Evolutionary conservation across 2,888 invertebrate genomes (phyloP).

Genomic region (Acleris laterana): DNA sequence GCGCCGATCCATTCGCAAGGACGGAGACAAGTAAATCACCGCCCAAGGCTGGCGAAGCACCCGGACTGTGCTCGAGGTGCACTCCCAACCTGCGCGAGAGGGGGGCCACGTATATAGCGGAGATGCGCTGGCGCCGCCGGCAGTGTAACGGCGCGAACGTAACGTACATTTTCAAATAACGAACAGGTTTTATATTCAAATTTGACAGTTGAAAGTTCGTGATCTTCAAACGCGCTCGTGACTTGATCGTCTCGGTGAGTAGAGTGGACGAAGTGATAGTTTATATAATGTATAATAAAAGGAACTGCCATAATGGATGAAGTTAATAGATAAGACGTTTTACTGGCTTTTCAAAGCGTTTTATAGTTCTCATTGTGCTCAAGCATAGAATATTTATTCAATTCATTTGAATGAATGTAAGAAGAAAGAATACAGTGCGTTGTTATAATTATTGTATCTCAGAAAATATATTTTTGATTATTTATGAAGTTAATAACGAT

Average conservation of each 20-base stretch:
- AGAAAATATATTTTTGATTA: too few relatives aligned
- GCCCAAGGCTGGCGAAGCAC: conserved; percentile 7
- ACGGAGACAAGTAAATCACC: conserved; percentile 8
- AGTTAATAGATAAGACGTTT: too few relatives aligned
- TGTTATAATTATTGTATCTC: too few relatives aligned
- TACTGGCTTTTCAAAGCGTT: too few relatives aligned
- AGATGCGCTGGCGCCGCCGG: conserved; percentile 53
- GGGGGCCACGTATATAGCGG: conserved; percentile 67
- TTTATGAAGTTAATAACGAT: too few relatives aligned
- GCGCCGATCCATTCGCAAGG: conserved; percentile 19
- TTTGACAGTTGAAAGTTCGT: conserved; percentile 24
- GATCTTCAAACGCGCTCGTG: conserved; percentile 12
- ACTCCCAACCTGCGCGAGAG: conserved; percentile 47
- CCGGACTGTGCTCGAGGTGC: conserved; percentile 1
- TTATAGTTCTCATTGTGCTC: too few relatives aligned
- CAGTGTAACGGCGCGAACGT: conserved; percentile 53
- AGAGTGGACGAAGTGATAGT: conserved; percentile 2
- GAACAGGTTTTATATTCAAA: background rate
- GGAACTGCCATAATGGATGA: too few relatives aligned
- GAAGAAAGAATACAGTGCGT: background rate
- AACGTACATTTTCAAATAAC: conserved; percentile 36
- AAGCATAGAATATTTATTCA: background rate
- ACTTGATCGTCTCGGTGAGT: conserved; percentile 22
- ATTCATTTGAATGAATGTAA: background rate
- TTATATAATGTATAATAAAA: background rate